A percentile compares a stretch with the other conserved stretches of the same genome.
These are phyloP conservation scores for Ips nitidus DNA, from an alignment of 1,140 invertebrate species.

Conservation along the genomic window DNA sequence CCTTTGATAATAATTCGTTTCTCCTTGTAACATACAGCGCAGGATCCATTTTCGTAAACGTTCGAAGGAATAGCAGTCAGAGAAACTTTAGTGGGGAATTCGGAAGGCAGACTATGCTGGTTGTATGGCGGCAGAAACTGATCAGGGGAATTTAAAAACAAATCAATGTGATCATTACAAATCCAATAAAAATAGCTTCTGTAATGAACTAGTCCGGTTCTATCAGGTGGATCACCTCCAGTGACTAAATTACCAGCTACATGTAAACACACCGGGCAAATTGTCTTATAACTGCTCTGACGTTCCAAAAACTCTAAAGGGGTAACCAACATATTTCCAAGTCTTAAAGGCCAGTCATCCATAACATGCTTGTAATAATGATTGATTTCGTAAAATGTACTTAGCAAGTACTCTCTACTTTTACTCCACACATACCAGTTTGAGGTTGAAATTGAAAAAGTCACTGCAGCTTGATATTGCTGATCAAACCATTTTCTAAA, in stretches of 20 bases:
- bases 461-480: conserved; percentile 56
- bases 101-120: conserved; percentile 51
- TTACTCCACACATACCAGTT: conserved; percentile 57
- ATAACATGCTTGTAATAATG: conserved; percentile 41
- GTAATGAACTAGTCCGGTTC: conserved; percentile 58
- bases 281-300: conserved; percentile 55
- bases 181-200: conserved; percentile 59
- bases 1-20: conserved; percentile 54
- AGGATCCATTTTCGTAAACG: conserved; percentile 56
- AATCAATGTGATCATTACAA: conserved; percentile 55
- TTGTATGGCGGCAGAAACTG: conserved; percentile 48
- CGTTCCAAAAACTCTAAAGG: conserved; percentile 56
- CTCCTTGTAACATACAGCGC: conserved; percentile 60
- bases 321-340: conserved; percentile 51
- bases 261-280: conserved; percentile 59
- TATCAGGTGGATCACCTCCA: conserved; percentile 53
- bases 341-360: conserved; percentile 45
- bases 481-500: conserved; percentile 56
- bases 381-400: conserved; percentile 44
- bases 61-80: conserved; percentile 50
- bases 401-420: conserved; percentile 48
- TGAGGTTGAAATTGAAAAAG: conserved; percentile 46
- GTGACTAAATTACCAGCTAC: conserved; percentile 50
- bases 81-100: conserved; percentile 53
- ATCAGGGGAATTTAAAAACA: conserved; percentile 53